Conservation (phyloP, 2,113 vertebrate genomes). For the Proteles cristata region DNA sequence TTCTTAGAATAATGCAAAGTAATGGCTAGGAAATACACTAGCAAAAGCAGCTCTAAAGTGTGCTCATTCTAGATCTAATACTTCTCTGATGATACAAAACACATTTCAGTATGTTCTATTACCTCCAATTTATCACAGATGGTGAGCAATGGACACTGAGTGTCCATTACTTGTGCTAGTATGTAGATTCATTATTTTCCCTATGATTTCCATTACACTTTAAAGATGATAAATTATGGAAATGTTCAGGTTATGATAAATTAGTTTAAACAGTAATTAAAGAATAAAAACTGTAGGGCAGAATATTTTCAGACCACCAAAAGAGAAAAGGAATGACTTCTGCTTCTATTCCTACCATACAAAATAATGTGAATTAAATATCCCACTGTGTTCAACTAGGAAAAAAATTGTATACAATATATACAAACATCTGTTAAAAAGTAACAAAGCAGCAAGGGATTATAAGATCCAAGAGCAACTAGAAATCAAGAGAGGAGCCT, state of each 20-base stretch:
- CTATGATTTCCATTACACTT: neutral
- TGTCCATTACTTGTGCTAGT: neutral
- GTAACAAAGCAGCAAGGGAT: neutral
- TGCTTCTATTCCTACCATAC: neutral
- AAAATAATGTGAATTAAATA: neutral
- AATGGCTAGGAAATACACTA: neutral
- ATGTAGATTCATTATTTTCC: neutral
- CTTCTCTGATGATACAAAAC: neutral
- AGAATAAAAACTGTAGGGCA: neutral
- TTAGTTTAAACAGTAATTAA: conserved; percentile 28
- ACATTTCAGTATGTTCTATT: neutral
- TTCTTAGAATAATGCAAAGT: neutral
- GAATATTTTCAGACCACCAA: neutral
- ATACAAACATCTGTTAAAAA: neutral
- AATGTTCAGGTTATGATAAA: neutral
- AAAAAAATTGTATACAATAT: neutral
- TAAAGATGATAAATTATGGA: neutral
- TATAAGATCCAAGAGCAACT: neutral
- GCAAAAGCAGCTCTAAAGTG: neutral
- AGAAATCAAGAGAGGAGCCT: neutral
- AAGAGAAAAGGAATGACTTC: neutral
- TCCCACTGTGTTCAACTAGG: neutral
- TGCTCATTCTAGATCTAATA: neutral
- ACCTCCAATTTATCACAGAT: neutral
- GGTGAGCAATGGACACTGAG: neutral